Evolutionary conservation across 2,113 vertebrate species (phyloP).

Genomic region (Nematolebias whitei): DNA sequence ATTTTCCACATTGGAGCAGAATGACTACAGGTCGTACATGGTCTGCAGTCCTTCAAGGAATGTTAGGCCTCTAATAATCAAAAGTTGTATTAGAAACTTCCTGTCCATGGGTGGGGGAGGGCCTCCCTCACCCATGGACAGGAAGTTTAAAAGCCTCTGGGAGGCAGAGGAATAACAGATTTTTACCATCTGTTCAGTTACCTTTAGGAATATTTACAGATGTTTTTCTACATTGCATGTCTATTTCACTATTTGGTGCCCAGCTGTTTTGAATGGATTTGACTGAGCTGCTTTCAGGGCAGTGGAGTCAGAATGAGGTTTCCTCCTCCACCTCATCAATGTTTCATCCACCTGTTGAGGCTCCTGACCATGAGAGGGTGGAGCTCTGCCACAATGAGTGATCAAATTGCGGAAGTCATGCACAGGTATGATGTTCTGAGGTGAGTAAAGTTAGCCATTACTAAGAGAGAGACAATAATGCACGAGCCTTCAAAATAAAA

Average conservation of each 20-base stretch:
- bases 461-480: background rate
- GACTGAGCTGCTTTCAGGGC: background rate
- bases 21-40: no score
- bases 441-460: conserved; percentile 3
- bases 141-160: no score
- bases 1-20: no score
- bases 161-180: no score
- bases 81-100: no score
- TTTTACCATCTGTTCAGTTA: no score
- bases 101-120: no score
- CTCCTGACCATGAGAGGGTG: conserved; percentile 43
- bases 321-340: conserved; percentile 41
- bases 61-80: no score
- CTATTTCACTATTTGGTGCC: background rate
- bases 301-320: background rate
- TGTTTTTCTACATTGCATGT: no score
- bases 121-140: no score
- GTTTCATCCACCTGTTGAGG: conserved; percentile 58
- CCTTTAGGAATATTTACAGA: no score
- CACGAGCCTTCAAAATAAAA: conserved; percentile 44
- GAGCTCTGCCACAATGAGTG: conserved; percentile 24
- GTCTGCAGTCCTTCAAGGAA: no score
- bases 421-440: conserved; percentile 18
- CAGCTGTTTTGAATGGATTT: background rate
- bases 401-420: conserved; percentile 71